These are phyloP conservation scores for Eueremaeus valkanovi DNA, from an alignment of 2,888 invertebrate genomes.

Conservation along the genomic window DNA sequence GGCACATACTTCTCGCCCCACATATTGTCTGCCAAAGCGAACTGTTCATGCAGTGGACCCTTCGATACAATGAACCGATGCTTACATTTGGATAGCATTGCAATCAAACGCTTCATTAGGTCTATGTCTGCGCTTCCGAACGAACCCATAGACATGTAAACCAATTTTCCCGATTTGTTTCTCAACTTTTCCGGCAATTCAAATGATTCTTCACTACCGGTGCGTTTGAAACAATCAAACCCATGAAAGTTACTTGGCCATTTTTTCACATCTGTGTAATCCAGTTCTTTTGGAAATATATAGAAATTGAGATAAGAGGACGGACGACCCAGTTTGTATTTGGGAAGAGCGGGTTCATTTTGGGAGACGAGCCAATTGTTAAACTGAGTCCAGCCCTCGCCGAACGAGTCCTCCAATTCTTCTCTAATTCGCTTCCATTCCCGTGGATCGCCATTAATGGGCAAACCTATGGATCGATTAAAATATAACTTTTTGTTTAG, in stretches of 20 bases:
- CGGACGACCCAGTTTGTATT: not conserved
- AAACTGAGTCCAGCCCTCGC: not conserved
- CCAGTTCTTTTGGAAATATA: conserved; percentile 40
- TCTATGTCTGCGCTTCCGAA: conserved; percentile 32
- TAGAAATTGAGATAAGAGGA: conserved; percentile 41
- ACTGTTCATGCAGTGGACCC: conserved; percentile 28
- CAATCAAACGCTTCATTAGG: conserved; percentile 36
- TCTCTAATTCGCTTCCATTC: conserved; percentile 3
- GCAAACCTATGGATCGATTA: conserved; percentile 18
- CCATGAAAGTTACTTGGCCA: conserved; percentile 7
- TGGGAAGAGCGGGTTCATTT: not conserved
- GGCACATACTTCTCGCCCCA: conserved; percentile 40
- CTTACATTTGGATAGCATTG: conserved; percentile 31
- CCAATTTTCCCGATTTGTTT: conserved; percentile 26
- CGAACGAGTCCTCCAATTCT: not conserved
- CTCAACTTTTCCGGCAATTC: conserved; percentile 33
- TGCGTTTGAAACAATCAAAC: conserved; percentile 33
- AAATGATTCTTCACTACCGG: conserved; percentile 27
- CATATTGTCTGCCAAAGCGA: conserved; percentile 40
- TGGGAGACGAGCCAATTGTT: conserved; percentile 11
- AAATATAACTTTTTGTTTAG: not conserved
- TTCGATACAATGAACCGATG: conserved; percentile 37
- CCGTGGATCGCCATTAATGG: conserved; percentile 13
- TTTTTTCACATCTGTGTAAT: conserved; percentile 37
- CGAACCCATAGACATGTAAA: conserved; percentile 41